Conservation (phyloP, 92 coral and sea anemone species). For the Epizoanthus illoricatus region DNA sequence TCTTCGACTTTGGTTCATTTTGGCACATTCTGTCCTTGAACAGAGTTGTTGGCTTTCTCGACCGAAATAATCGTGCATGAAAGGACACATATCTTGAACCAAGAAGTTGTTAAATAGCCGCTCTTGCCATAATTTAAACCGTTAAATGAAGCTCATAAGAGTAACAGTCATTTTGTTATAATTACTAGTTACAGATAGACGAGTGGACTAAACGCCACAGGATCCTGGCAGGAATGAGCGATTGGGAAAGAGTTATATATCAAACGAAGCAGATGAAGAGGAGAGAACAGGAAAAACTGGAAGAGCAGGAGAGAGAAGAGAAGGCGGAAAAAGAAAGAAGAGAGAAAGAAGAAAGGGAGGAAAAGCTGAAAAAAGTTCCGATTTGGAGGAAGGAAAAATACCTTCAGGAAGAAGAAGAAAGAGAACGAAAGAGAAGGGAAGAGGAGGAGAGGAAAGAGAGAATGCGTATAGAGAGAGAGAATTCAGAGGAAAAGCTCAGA, state of each 20-base stretch:
- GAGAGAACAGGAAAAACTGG: conserved; percentile 8
- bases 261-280: neutral
- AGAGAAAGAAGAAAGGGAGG: neutral
- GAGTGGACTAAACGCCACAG: neutral
- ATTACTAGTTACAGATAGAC: neutral
- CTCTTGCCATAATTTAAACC: too few species aligned
- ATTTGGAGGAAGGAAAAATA: neutral
- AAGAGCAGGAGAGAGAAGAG: neutral
- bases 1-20: too few species aligned
- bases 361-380: neutral
- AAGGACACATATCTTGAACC: too few species aligned
- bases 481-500: neutral
- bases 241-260: neutral
- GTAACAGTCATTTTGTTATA: neutral
- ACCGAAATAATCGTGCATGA: too few species aligned
- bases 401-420: neutral
- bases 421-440: neutral
- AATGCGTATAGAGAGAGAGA: neutral
- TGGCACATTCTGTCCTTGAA: too few species aligned
- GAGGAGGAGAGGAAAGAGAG: neutral
- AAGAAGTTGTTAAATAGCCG: too few species aligned
- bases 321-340: neutral
- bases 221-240: neutral
- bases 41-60: too few species aligned
- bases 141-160: neutral